phyloP scores from a whole-genome alignment of 2,113 vertebrate genomes.

The Labeo catla region DNA sequence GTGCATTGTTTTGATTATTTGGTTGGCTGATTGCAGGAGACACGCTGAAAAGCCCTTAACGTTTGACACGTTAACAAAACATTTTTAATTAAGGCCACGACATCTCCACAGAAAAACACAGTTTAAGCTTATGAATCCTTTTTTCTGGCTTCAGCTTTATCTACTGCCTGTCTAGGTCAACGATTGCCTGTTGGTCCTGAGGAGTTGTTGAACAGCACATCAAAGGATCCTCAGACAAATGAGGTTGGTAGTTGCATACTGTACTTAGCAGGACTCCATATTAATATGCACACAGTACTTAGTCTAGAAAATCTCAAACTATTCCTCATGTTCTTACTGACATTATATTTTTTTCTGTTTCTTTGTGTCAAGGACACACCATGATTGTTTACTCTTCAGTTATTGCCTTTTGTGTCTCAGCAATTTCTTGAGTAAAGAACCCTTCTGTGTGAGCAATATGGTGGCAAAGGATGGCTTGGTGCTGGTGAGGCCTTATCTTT shows the following conservation, averaged over 20 bases:
- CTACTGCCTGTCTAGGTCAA: neutral
- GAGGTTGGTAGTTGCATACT: neutral
- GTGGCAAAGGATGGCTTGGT: neutral
- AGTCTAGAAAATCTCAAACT: neutral
- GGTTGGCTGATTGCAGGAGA: constrained; percentile 50
- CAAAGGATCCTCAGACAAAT: neutral
- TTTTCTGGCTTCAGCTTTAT: neutral
- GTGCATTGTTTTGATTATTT: constrained; percentile 52
- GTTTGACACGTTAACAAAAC: constrained; percentile 31
- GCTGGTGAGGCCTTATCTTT: neutral
- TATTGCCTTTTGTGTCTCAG: neutral
- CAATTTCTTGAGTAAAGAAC: neutral
- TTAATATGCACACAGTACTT: neutral
- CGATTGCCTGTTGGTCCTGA: neutral
- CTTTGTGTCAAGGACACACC: neutral
- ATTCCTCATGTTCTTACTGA: neutral
- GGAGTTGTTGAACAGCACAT: neutral
- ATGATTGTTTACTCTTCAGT: neutral
- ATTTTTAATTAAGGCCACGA: constrained; percentile 33
- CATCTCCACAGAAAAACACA: constrained; percentile 37
- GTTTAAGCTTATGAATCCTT: neutral
- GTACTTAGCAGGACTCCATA: neutral
- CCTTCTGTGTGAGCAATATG: neutral
- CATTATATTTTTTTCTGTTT: neutral
- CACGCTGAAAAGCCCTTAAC: constrained; percentile 11